phyloP scores from a whole-genome alignment of 2,797 vertebrate species.

The Poeciliopsis infans region DNA sequence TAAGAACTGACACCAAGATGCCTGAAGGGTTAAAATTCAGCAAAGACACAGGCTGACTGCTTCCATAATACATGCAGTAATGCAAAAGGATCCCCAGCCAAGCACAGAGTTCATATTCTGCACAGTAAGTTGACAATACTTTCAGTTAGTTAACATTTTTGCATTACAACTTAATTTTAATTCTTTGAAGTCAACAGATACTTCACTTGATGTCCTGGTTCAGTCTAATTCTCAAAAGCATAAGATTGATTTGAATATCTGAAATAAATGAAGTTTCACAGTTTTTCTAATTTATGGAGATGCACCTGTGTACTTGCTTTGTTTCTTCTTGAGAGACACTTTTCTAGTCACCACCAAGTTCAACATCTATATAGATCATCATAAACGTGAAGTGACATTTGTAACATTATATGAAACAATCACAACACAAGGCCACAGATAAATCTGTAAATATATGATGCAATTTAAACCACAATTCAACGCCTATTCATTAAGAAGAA shows the following conservation, averaged over 20 bases:
- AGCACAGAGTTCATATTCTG: background rate
- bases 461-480: conserved; percentile 1
- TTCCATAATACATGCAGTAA: background rate
- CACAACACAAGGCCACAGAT: background rate
- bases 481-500: background rate
- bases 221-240: background rate
- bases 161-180: background rate
- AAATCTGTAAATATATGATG: background rate
- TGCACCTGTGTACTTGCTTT: background rate
- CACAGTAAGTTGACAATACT: background rate
- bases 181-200: background rate
- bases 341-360: background rate
- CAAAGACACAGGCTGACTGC: background rate
- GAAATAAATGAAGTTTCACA: background rate
- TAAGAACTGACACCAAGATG: too few relatives aligned
- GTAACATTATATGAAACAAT: background rate
- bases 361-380: background rate
- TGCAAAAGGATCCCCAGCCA: background rate
- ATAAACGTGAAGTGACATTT: background rate
- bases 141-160: background rate
- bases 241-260: background rate
- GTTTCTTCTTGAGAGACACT: background rate
- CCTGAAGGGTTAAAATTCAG: too few relatives aligned
- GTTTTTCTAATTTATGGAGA: background rate
- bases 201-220: background rate